Evolutionary conservation across 2,113 vertebrate species (phyloP).

Genomic region (Zosterops pallidus): DNA sequence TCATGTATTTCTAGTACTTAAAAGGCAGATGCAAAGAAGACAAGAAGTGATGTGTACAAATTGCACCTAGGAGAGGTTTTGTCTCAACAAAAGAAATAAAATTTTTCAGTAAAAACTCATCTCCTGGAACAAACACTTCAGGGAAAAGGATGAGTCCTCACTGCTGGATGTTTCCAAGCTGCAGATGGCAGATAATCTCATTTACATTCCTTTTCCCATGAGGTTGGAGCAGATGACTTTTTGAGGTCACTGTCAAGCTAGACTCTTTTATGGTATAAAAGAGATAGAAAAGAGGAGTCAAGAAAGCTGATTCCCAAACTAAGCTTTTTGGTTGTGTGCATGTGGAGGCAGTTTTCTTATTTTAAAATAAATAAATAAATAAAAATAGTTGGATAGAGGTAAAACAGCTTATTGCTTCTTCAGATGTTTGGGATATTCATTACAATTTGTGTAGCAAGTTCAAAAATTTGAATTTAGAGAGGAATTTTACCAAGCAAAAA

Average conservation of each 20-base stretch:
- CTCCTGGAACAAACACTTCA: background rate
- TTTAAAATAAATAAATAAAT: background rate
- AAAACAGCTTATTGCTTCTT: background rate
- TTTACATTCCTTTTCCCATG: background rate
- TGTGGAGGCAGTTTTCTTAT: background rate
- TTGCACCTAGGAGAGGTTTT: background rate
- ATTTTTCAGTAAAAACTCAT: background rate
- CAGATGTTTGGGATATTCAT: background rate
- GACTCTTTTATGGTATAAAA: background rate
- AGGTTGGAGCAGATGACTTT: background rate
- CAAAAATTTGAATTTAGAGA: background rate
- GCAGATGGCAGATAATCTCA: background rate
- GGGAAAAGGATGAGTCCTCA: background rate
- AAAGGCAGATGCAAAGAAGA: background rate
- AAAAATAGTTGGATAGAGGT: background rate
- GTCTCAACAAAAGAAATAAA: background rate
- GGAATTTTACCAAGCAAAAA: background rate
- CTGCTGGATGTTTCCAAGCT: background rate
- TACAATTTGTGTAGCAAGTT: background rate
- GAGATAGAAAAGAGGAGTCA: background rate
- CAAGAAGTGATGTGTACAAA: background rate
- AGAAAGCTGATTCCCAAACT: background rate
- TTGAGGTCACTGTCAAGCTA: background rate
- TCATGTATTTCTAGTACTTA: background rate
- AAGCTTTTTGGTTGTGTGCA: rapidly evolving